Evolutionary conservation across 2,888 invertebrate genomes (phyloP).

Genomic region (Spialia ferax): DNA sequence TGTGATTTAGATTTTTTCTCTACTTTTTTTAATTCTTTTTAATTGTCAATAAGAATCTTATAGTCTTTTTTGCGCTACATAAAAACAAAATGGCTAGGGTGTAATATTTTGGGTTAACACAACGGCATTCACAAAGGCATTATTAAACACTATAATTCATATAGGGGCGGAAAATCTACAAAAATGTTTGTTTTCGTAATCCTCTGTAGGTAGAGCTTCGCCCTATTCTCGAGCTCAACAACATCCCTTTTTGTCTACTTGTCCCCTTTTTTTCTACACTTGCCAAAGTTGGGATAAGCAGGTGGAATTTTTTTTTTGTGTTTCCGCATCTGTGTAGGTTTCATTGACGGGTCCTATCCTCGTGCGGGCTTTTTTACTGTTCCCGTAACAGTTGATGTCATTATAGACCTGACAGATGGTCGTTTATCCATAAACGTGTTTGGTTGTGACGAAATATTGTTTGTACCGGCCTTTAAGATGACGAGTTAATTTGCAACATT

Average conservation of each 20-base stretch:
- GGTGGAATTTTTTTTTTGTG: slow-evolving; percentile 55
- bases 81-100: background rate
- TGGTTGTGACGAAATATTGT: slow-evolving; percentile 3
- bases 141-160: slow-evolving; percentile 15
- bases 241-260: slow-evolving; percentile 19
- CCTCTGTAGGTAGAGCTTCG: background rate
- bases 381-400: background rate
- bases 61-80: too few species aligned
- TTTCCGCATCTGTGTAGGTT: slow-evolving; percentile 51
- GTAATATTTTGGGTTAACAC: too few species aligned
- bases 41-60: too few species aligned
- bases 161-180: background rate
- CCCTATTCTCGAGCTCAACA: background rate
- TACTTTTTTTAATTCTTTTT: too few species aligned
- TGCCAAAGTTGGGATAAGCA: slow-evolving; percentile 46
- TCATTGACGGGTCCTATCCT: slow-evolving; percentile 48
- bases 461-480: background rate
- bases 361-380: slow-evolving; percentile 23
- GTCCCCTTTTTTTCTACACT: slow-evolving; percentile 21
- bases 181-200: slow-evolving; percentile 13
- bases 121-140: background rate
- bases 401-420: slow-evolving; percentile 8
- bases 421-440: slow-evolving; percentile 8
- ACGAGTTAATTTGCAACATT: background rate
- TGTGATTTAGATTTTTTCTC: too few species aligned